A percentile compares a stretch with the other conserved stretches of the same genome.
Conservation (phyloP, 2,888 invertebrate species). For the Bimastos eiseni region DNA sequence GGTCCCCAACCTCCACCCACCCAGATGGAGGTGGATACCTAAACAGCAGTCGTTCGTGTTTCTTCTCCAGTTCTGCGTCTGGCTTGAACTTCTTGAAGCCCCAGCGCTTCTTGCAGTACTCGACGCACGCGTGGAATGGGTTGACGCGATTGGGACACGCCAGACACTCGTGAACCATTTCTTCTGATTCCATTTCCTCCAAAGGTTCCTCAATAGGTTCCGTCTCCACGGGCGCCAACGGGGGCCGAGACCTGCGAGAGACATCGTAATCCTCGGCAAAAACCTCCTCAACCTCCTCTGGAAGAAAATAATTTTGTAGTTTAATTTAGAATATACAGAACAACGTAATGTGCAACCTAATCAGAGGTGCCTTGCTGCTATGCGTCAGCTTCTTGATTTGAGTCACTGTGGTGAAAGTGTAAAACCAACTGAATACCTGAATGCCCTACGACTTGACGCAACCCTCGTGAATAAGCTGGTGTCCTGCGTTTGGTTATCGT, state of each 20-base stretch:
- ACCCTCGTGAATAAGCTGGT: no score
- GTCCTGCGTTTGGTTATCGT: no score
- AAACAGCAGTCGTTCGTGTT: conserved; percentile 76
- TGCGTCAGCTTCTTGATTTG: no score
- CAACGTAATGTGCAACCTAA: no score
- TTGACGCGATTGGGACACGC: conserved; percentile 93
- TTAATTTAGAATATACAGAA: no score
- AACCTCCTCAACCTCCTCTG: conserved; percentile 74
- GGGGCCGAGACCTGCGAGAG: neutral
- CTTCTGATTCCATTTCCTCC: conserved; percentile 26
- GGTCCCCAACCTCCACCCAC: conserved; percentile 93
- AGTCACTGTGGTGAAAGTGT: no score
- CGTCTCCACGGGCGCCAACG: neutral
- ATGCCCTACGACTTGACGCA: no score
- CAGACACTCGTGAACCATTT: conserved; percentile 49
- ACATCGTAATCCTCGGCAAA: conserved; percentile 91
- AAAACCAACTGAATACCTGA: no score
- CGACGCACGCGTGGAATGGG: conserved; percentile 86
- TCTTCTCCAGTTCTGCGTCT: conserved; percentile 74
- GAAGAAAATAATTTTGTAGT: neutral
- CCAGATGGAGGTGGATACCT: conserved; percentile 86
- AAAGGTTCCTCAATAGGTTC: conserved; percentile 17
- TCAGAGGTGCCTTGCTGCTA: no score
- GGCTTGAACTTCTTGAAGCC: conserved; percentile 65
- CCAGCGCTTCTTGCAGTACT: conserved; percentile 77